phyloP scores from a whole-genome alignment of 2,797 vertebrate species.

The Syngnathus acus region DNA sequence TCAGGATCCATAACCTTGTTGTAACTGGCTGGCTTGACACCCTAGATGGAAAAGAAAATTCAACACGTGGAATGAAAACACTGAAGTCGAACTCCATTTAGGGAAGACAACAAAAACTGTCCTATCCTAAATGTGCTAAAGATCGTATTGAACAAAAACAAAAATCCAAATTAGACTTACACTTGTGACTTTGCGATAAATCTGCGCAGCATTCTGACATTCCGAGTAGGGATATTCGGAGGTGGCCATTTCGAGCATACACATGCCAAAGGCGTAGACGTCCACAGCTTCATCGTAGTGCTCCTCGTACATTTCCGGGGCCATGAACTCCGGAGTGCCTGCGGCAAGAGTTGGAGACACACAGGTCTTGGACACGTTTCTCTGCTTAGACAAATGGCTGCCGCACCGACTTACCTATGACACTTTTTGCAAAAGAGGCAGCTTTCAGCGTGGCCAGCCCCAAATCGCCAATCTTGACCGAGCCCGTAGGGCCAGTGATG shows the following conservation, averaged over 20 bases:
- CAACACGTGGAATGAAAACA: background rate
- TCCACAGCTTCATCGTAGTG: slow-evolving; percentile 97
- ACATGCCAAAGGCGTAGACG: slow-evolving; percentile 98
- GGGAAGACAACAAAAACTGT: background rate
- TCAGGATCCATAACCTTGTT: slow-evolving; percentile 95
- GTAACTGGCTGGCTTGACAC: slow-evolving; percentile 97
- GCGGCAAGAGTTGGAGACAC: background rate
- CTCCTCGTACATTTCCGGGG: slow-evolving; percentile 98
- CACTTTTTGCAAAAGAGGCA: slow-evolving; percentile 97
- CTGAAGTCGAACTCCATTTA: background rate
- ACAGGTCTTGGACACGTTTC: background rate
- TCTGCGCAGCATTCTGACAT: slow-evolving; percentile 97
- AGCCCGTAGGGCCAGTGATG: slow-evolving; percentile 96
- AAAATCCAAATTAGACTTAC: slow-evolving; percentile 71
- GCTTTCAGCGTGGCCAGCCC: slow-evolving; percentile 95
- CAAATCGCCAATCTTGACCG: slow-evolving; percentile 96
- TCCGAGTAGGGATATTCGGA: slow-evolving; percentile 98
- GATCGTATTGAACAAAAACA: background rate
- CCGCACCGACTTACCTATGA: slow-evolving; percentile 80
- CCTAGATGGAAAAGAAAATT: slow-evolving; percentile 58
- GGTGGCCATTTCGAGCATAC: slow-evolving; percentile 99
- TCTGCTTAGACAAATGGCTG: background rate
- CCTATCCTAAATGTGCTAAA: background rate
- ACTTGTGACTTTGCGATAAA: slow-evolving; percentile 97
- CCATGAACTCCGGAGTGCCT: slow-evolving; percentile 99